Conservation (phyloP, 2,113 vertebrate species). For the Lagopus leucura region DNA sequence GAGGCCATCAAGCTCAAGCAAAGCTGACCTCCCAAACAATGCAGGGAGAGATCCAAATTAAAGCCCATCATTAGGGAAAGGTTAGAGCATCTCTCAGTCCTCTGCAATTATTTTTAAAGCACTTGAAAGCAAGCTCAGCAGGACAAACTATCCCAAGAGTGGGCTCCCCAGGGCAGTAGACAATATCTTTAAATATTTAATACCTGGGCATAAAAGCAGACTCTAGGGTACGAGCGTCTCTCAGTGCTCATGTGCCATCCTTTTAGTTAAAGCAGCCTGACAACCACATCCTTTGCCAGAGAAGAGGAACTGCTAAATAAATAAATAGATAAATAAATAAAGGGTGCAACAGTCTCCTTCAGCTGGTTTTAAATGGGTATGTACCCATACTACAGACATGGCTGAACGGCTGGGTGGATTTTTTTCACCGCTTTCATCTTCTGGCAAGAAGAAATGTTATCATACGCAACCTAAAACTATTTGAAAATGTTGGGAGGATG, state of each 20-base stretch:
- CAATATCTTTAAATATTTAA: background rate
- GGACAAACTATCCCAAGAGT: background rate
- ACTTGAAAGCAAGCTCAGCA: constrained; percentile 24
- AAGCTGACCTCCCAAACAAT: background rate
- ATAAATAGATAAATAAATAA: background rate
- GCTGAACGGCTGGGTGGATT: fast-evolving
- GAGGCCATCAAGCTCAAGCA: fast-evolving
- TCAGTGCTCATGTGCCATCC: background rate
- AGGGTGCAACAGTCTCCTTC: background rate
- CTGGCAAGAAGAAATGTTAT: background rate
- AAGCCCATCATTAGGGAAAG: background rate
- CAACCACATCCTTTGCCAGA: background rate
- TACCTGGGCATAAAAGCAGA: background rate
- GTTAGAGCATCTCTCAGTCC: background rate
- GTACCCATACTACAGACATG: background rate
- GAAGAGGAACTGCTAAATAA: background rate
- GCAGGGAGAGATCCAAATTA: background rate
- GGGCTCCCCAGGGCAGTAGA: background rate
- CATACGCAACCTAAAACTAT: background rate
- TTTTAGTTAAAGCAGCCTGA: background rate
- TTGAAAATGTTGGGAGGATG: background rate
- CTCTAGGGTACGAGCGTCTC: fast-evolving
- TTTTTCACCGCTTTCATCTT: background rate
- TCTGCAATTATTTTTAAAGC: background rate
- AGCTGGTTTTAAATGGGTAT: background rate